A percentile compares a stretch with the other conserved stretches of the same genome.
These are phyloP conservation scores for Therioaphis trifolii DNA, from an alignment of 2,888 invertebrate genomes.

Conservation along the genomic window DNA sequence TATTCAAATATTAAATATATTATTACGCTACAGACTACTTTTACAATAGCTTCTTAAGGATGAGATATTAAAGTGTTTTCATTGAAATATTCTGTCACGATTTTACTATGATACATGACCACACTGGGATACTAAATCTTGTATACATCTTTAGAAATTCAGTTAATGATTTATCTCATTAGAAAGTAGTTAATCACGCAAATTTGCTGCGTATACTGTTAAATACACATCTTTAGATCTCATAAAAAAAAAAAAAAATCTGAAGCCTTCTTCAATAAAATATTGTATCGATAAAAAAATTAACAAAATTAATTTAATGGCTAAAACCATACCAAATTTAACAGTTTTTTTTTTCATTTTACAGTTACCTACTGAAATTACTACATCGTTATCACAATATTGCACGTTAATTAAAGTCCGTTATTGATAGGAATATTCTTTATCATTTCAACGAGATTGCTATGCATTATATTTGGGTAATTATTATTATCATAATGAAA, in stretches of 20 bases:
- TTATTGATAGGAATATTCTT: no score
- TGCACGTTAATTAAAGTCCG: no score
- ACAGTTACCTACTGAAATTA: no score
- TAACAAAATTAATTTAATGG: not conserved
- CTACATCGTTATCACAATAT: no score
- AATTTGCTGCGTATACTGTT: not conserved
- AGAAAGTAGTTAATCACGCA: constrained; percentile 12
- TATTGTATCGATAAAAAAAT: not conserved
- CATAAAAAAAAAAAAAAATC: not conserved
- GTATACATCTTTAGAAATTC: not conserved
- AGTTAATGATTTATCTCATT: constrained; percentile 32
- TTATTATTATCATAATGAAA: no score
- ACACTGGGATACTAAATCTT: not conserved
- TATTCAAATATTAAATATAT: no score
- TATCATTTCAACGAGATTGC: no score
- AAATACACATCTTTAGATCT: constrained; percentile 1
- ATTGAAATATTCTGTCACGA: not conserved
- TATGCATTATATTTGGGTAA: no score
- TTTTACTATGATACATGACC: not conserved
- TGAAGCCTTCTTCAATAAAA: not conserved
- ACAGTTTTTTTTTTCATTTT: no score
- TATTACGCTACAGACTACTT: no score
- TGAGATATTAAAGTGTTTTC: not conserved
- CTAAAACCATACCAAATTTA: not conserved
- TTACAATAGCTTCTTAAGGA: no score